phyloP scores from a whole-genome alignment of 1,140 invertebrate genomes.

The Triops longicaudatus region DNA sequence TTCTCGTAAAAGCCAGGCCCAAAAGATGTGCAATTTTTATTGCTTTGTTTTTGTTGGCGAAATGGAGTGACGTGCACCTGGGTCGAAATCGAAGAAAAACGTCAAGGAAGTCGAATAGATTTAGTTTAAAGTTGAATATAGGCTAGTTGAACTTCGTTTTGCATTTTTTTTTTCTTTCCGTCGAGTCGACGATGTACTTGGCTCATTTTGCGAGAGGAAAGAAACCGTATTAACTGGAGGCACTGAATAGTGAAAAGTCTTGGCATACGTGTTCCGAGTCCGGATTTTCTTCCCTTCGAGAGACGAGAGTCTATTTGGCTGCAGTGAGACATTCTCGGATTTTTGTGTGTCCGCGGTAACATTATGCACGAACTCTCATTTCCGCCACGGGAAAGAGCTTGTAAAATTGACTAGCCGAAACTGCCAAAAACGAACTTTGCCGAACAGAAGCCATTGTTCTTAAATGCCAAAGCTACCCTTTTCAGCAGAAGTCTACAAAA shows the following conservation, averaged over 20 bases:
- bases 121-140: too few species aligned
- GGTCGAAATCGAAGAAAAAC: not conserved
- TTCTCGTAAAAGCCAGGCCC: not conserved
- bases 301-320: not conserved
- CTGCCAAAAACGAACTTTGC: not conserved
- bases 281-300: not conserved
- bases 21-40: not conserved
- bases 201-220: too few species aligned
- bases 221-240: too few species aligned
- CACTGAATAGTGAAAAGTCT: too few species aligned
- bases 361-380: not conserved
- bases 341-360: not conserved
- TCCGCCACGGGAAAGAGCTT: conserved; percentile 4
- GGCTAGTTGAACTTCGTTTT: too few species aligned
- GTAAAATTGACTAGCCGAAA: not conserved
- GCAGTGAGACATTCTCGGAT: not conserved
- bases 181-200: too few species aligned
- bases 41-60: not conserved
- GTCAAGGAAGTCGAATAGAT: too few species aligned
- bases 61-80: not conserved
- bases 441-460: not conserved
- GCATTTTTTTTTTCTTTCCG: too few species aligned
- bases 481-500: not conserved
- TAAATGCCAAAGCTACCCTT: not conserved
- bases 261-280: not conserved